Evolutionary conservation across 2,113 vertebrate species (phyloP).

Genomic region (Aegypius monachus): DNA sequence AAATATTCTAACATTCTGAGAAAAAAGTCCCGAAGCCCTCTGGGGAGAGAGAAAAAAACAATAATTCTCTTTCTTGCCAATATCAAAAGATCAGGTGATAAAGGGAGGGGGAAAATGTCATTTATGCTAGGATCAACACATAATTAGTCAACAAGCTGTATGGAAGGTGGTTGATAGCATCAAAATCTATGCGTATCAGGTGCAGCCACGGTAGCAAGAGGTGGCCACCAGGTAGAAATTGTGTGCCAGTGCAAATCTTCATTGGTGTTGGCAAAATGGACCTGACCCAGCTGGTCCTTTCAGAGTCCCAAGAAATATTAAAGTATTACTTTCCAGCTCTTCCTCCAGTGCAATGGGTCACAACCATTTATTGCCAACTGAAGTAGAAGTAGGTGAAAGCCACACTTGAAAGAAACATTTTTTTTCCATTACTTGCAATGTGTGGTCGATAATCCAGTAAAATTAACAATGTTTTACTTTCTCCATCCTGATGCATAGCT

Average conservation of each 20-base stretch:
- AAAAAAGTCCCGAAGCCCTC: neutral
- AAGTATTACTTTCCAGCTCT: neutral
- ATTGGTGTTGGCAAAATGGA: neutral
- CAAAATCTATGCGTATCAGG: neutral
- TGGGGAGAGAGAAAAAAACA: neutral
- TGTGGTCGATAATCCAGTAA: neutral
- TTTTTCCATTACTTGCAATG: neutral
- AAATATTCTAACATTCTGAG: neutral
- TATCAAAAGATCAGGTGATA: neutral
- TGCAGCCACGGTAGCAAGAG: neutral
- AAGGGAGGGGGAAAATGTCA: neutral
- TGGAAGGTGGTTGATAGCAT: neutral
- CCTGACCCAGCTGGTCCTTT: neutral
- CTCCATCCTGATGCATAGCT: neutral
- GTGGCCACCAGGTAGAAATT: neutral
- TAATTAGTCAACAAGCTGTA: neutral
- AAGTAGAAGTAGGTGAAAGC: neutral
- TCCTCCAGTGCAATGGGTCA: neutral
- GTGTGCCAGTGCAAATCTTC: neutral
- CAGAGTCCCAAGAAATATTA: neutral
- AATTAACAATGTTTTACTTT: neutral
- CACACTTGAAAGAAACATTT: neutral
- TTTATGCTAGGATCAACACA: neutral
- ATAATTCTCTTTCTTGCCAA: neutral
- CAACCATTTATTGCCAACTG: neutral